A percentile compares a stretch with the other conserved stretches of the same genome.
Evolutionary conservation across 2,113 vertebrate genomes (phyloP).

Genomic region (Semnornis frantzii): DNA sequence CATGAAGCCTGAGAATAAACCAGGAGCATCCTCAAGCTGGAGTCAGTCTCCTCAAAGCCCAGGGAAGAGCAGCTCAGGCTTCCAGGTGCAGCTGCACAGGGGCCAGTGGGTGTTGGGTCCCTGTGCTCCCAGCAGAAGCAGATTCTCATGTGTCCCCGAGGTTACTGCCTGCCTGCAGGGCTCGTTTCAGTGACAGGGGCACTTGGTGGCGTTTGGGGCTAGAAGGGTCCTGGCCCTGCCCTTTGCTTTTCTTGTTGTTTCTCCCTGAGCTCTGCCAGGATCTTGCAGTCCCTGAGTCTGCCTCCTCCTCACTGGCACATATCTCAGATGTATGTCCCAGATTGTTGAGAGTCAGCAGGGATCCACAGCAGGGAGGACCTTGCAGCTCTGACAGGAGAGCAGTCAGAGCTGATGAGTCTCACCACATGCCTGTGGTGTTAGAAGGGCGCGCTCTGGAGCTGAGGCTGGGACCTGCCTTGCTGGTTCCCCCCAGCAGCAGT

Average conservation of each 20-base stretch:
- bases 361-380: not conserved
- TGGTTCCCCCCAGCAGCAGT: not conserved
- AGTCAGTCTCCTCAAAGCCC: not conserved
- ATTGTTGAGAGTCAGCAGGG: not conserved
- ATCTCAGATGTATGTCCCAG: not conserved
- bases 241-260: not conserved
- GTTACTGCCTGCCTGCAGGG: not conserved
- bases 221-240: not conserved
- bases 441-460: not conserved
- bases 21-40: not conserved
- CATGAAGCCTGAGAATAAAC: not conserved
- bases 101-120: not conserved
- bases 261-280: not conserved
- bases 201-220: not conserved
- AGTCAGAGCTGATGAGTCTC: not conserved
- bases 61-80: not conserved
- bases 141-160: not conserved
- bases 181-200: accelerated
- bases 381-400: not conserved
- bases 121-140: not conserved
- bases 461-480: not conserved
- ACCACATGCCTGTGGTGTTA: not conserved
- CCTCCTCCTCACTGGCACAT: not conserved
- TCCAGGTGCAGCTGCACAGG: not conserved
- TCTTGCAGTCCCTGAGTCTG: not conserved